Base-by-base conservation (phyloP, 1,140 invertebrate species). In the Homalodisca vitripennis region DNA sequence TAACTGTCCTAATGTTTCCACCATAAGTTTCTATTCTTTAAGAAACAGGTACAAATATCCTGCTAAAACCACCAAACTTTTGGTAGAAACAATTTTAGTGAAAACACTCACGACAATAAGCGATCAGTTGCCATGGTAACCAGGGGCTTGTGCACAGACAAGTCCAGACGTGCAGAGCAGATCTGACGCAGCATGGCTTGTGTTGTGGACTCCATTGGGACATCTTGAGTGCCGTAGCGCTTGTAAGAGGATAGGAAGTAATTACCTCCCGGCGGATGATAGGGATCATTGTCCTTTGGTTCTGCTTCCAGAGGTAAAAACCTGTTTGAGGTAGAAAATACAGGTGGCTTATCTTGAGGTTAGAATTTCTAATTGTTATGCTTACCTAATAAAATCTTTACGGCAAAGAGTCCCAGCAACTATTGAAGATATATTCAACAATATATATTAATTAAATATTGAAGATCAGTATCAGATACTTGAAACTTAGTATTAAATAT, bases 241-340 rank as follows among this genome's bases (percentile, higher is more conserved):
- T 53, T 53, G 48, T 53, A 53, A 13, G 48, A 12, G 13, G 48
- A 53, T 22, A 53, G 22, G 48, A 53, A 53, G 48, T 53, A 53
- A 24, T 53, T 13, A 3, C 48, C 48, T 12, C 48, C 48, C 6
- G 48, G 22, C 3, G 34, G 48, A 20, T 53, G 12, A 20, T 53
- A 53, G 6, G 48, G 48, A 22, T 53, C 48, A 20, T 53, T 53
- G 22, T 53, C 48, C 48, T 53, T 53, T 12, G 48, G 48, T 6
- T 53, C 6, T 6, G 48, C 48, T 53, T 53, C 48, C 48, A 12
- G 48, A 3, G 48, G 48, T 6, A 53, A 6, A 20, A 14, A 53
- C 48, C 48, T 53, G n/a, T n/a, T n/a, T n/a, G n/a, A n/a, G n/a
- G n/a, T n/a, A n/a, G n/a, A n/a, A n/a, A n/a, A n/a, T n/a, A n/a